phyloP scores from a whole-genome alignment of 1,140 invertebrate genomes.

The Meteorus sp. region DNA sequence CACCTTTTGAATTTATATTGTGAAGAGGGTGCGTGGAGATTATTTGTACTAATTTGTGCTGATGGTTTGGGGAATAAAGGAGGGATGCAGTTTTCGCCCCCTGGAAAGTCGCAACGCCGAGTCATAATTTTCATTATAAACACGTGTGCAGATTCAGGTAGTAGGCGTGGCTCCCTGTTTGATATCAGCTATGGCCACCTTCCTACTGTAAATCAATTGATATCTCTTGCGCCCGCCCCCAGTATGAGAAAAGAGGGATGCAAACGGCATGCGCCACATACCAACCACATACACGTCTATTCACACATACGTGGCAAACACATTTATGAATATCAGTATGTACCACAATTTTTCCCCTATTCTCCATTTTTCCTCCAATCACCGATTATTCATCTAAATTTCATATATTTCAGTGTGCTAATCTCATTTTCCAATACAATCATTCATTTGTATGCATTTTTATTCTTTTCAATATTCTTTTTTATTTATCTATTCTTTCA shows the following conservation, averaged over 20 bases:
- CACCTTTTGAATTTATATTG: no score
- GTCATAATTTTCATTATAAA: background rate
- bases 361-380: no score
- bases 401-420: no score
- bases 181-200: slow-evolving; percentile 59
- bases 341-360: no score
- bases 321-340: no score
- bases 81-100: background rate
- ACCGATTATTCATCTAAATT: no score
- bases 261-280: slow-evolving; percentile 50
- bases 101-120: background rate
- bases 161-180: slow-evolving; percentile 52
- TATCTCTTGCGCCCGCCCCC: slow-evolving; percentile 39
- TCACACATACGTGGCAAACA: no score
- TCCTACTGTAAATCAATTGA: slow-evolving; percentile 60
- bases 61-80: background rate
- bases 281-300: slow-evolving; percentile 18
- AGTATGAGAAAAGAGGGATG: slow-evolving; percentile 19
- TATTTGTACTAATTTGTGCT: slow-evolving; percentile 3
- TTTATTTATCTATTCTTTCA: background rate
- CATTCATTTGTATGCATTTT: no score
- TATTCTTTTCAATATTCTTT: slow-evolving; percentile 18
- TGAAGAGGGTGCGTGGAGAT: background rate
- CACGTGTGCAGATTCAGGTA: background rate
- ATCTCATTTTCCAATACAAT: no score